Conservation (phyloP, 2,797 vertebrate species). For the Sebastes hopkinsi region DNA sequence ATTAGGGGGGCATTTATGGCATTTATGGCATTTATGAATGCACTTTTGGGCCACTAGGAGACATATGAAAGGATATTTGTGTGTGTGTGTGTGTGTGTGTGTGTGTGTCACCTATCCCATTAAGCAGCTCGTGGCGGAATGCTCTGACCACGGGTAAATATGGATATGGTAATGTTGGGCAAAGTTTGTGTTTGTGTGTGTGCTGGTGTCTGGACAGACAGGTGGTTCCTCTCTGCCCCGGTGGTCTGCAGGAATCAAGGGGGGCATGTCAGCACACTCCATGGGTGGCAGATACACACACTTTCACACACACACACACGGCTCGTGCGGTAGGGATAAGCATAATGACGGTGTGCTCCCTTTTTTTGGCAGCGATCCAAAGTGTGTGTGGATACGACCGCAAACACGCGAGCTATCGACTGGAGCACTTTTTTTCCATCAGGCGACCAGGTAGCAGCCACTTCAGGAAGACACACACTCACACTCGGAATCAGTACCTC, state of each 20-base stretch:
- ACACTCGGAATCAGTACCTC: slow-evolving; percentile 18
- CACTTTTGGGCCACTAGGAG: slow-evolving; percentile 39
- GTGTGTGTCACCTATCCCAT: slow-evolving; percentile 46
- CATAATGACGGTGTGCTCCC: slow-evolving; percentile 42
- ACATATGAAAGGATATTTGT: slow-evolving; percentile 61
- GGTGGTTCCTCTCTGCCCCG: slow-evolving; percentile 74
- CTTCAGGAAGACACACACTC: slow-evolving; percentile 23
- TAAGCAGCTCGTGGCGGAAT: slow-evolving; percentile 52
- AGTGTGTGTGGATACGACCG: slow-evolving; percentile 1
- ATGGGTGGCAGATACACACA: slow-evolving; percentile 72
- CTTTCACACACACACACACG: slow-evolving; percentile 18
- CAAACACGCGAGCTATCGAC: slow-evolving; percentile 32
- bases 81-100: not conserved
- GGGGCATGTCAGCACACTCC: slow-evolving; percentile 53
- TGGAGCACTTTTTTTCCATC: slow-evolving; percentile 27
- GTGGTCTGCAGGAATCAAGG: slow-evolving; percentile 76
- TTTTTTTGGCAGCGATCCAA: slow-evolving; percentile 21
- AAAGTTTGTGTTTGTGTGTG: slow-evolving; percentile 45
- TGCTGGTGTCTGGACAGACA: slow-evolving; percentile 61
- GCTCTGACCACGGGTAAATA: slow-evolving; percentile 68
- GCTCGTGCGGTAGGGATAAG: slow-evolving; percentile 31
- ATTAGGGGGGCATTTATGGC: slow-evolving; percentile 58
- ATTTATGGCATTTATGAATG: slow-evolving; percentile 68
- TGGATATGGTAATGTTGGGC: slow-evolving; percentile 70
- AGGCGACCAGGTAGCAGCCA: slow-evolving; percentile 20